A percentile compares a stretch with the other conserved stretches of the same genome.
Conservation (phyloP, 2,797 vertebrate genomes). For the Tachyglossus aculeatus region DNA sequence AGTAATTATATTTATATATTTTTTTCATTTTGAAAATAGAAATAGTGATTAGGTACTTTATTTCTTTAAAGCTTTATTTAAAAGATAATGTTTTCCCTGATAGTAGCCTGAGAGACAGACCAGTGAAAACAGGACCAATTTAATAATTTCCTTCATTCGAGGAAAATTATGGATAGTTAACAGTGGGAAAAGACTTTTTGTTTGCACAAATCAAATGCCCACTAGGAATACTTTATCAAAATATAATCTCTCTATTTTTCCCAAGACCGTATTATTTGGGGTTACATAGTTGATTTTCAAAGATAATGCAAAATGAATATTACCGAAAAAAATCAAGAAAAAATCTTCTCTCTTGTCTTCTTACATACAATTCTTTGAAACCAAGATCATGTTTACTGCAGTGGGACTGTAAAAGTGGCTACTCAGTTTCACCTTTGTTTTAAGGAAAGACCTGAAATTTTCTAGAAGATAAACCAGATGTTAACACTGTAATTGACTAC, state of each 20-base stretch:
- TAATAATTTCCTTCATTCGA: neutral
- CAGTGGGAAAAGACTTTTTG: neutral
- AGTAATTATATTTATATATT: neutral
- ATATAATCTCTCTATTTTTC: neutral
- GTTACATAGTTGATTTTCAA: conserved; percentile 2
- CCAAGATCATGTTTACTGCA: neutral
- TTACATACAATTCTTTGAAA: neutral
- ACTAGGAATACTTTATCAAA: neutral
- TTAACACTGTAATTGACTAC: too few species aligned
- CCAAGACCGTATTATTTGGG: neutral
- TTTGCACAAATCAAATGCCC: neutral
- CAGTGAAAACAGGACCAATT: neutral
- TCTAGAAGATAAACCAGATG: too few species aligned
- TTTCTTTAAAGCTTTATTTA: too few species aligned
- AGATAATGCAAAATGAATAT: conserved; percentile 2
- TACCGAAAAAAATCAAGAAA: conserved; percentile 6
- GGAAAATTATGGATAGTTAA: neutral
- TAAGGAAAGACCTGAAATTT: neutral
- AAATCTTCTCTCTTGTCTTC: conserved; percentile 6
- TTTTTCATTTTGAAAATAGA: neutral
- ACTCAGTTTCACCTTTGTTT: conserved; percentile 9
- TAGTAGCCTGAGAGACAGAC: too few species aligned
- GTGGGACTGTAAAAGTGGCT: neutral
- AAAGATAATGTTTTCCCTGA: too few species aligned
- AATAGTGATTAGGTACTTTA: neutral